phyloP scores from a whole-genome alignment of 2,797 vertebrate species.

The Chelonia mydas region DNA sequence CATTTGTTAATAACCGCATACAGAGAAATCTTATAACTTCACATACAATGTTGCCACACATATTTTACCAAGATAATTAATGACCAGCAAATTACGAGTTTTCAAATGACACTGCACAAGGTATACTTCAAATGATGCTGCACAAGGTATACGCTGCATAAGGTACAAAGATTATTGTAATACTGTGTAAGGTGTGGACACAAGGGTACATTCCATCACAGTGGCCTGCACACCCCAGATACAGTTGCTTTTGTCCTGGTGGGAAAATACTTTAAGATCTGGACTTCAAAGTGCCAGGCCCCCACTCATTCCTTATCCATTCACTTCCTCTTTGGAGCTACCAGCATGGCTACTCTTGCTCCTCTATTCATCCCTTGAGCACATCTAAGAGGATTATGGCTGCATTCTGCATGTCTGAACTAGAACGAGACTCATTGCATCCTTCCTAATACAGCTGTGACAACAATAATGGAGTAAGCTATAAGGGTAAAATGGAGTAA shows the following conservation, averaged over 20 bases:
- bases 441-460: not conserved
- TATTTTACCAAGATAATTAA: too few relatives aligned
- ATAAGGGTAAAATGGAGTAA: conserved; percentile 1
- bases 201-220: too few relatives aligned
- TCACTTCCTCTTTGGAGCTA: accelerated
- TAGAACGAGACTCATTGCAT: not conserved
- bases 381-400: not conserved
- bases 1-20: too few relatives aligned
- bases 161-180: too few relatives aligned
- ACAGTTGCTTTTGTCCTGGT: not conserved
- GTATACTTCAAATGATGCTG: too few relatives aligned
- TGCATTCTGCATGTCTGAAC: not conserved
- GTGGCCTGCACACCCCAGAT: too few relatives aligned
- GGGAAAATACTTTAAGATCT: not conserved
- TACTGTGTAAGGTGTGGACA: too few relatives aligned
- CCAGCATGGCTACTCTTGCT: not conserved
- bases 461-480: not conserved
- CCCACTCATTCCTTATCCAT: accelerated
- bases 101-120: too few relatives aligned
- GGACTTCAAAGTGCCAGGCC: not conserved
- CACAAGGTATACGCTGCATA: too few relatives aligned
- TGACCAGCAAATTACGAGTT: too few relatives aligned
- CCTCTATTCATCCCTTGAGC: not conserved
- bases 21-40: too few relatives aligned
- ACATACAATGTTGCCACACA: too few relatives aligned